Evolutionary conservation across 53 echinoderm and acorn worm genomes (phyloP), one percentile per base, ranked within the genome.

Genomic region (Stichopus horrens): DNA sequence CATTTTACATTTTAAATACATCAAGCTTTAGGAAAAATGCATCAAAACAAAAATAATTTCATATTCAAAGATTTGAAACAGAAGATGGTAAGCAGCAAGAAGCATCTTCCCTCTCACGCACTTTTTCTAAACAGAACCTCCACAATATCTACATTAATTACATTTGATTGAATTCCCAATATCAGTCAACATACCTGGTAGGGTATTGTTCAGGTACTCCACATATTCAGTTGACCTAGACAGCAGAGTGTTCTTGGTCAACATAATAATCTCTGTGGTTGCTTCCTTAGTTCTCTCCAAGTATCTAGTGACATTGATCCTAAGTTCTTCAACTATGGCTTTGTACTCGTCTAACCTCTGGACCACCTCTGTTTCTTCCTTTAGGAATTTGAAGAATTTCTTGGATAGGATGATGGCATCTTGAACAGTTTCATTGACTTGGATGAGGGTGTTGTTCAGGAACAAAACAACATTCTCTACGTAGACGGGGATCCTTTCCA

Each of bases 181-280:
- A 37, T 37, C 37, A 37, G 7, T 71, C 7, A 8, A 87, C 93
- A 84, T 86, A 97, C 97, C 97, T 76, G 92, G 90, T 92, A 99
- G 91, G 76, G 96, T 96, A 91, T 94, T 94, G 86, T 99, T 99
- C 56, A 99, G 73, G 59, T 96, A 99, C 53, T 88, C 89, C 58
- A 92, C 89, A 79, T 92, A 92, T 68, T 74, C 80, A 67, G 80
- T 82, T 71, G 90, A 83, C 51, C 53, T 51, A 67, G 5, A 59
- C 13, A 85, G 73, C n/a, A 90, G 54, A n/a, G 88, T 83, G 7
- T 88, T 60, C 89, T 77, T 88, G 5, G 93, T 86, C 52, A 84
- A 21, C 55, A 76, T 54, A 16, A 54, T 55, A 57, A 87, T 83
- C 73, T 90, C 78, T 8, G 76, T 88, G 9, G 86, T 63, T 14